Base-by-base conservation (phyloP, 53 echinoderm and acorn worm genomes). In the Temnopleurus reevesii region DNA sequence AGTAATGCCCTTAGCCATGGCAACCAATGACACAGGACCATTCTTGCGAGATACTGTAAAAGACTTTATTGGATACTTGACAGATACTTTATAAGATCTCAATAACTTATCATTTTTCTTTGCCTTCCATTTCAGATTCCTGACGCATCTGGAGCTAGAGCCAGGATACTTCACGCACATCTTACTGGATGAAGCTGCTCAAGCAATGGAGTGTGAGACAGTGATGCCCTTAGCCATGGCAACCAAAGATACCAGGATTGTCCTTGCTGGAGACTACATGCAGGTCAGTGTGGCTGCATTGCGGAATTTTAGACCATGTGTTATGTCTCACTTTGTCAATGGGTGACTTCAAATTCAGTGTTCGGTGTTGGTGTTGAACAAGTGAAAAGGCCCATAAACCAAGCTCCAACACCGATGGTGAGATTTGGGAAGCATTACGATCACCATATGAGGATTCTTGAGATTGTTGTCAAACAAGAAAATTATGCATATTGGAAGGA, bases 181-280 rank as follows among this genome's bases (percentile, higher is more conserved):
- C 28, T 77, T 99, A 33, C 93, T 99, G 44, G 99, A 99, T 91
- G 99, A 99, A 51, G 99, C 99, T 13, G 99, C 99, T 18, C 99
- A 99, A 88, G 99, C 99, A 25, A 99, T 99, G 91, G 99, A 99
- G 61, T 99, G 99, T 84, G 99, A 99, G 83, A 96, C 99, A 65
- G 93, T 99, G 66, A 96, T 96, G 96, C 99, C 96, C 19, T 54
- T 99, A 51, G 96, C 99, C 8, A 80, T 99, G 21, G 99, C 99
- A 76, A 93, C 89, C 59, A 87, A 91, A 28, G 85, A 99, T 84
- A 96, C 99, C 44, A 92, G 96, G 63, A 93, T 99, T 12, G 99
- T 99, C 8, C 92, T 99, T 45, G 99, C 99, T 58, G 99, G 99
- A 53, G 99, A 99, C 89, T 93, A 99, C 92, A 99, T 99, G 99